These are phyloP conservation scores for Sepiola atlantica DNA, from an alignment of 2,888 invertebrate genomes.

Conservation along the genomic window DNA sequence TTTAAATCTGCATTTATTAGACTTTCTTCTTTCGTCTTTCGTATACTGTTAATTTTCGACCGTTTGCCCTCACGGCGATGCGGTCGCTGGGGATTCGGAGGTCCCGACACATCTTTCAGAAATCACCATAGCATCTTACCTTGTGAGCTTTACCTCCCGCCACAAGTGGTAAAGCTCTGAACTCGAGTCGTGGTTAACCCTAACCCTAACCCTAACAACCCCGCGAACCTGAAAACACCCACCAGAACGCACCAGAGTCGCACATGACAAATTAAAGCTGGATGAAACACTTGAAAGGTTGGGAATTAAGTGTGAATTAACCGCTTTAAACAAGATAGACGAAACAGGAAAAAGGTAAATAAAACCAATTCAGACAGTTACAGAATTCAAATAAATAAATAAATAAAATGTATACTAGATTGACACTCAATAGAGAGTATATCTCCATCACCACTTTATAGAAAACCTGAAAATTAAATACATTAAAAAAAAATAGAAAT, in stretches of 20 bases:
- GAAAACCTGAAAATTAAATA: too few species aligned
- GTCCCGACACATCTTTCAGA: conserved; percentile 19
- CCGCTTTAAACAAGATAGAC: background rate
- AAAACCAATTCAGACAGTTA: too few species aligned
- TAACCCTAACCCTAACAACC: too few species aligned
- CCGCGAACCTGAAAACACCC: too few species aligned
- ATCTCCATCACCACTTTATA: too few species aligned
- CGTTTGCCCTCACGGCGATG: background rate
- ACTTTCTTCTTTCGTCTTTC: background rate
- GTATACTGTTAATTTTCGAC: conserved; percentile 21
- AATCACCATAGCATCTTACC: conserved; percentile 32
- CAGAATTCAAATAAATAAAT: too few species aligned
- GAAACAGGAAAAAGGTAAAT: background rate
- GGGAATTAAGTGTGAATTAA: background rate
- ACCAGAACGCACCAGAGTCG: background rate
- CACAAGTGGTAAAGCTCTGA: background rate
- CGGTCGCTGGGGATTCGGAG: background rate
- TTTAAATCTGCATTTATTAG: conserved; percentile 11
- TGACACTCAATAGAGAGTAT: too few species aligned
- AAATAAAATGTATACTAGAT: too few species aligned
- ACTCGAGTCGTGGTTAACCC: background rate
- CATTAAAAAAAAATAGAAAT: too few species aligned
- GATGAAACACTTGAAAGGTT: background rate
- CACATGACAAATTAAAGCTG: background rate
- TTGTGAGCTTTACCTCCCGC: conserved; percentile 4